phyloP scores from a whole-genome alignment of 2,797 vertebrate genomes.

The Pseudomugil gertrudae region DNA sequence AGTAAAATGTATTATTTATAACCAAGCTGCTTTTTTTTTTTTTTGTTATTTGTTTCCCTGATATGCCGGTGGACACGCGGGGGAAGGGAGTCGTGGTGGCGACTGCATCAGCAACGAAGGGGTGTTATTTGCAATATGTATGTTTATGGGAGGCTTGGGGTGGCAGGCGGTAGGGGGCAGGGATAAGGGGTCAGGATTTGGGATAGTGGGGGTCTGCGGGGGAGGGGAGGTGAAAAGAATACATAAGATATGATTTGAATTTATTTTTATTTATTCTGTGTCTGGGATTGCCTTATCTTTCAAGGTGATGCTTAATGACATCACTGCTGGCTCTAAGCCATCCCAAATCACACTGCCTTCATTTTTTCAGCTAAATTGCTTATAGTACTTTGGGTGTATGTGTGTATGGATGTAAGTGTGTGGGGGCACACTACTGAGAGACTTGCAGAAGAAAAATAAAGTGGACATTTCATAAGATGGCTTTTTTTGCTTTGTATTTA shows the following conservation, averaged over 20 bases:
- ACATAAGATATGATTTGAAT: constrained; percentile 83
- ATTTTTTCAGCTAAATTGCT: constrained; percentile 76
- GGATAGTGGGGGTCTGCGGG: constrained; percentile 67
- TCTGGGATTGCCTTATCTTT: constrained; percentile 76
- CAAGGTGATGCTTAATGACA: constrained; percentile 80
- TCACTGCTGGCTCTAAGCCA: constrained; percentile 77
- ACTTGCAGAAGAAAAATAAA: constrained; percentile 22
- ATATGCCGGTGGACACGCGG: constrained; percentile 72
- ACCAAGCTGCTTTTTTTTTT: constrained; percentile 67
- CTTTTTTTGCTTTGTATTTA: no score
- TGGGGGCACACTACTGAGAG: constrained; percentile 16
- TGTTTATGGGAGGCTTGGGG: constrained; percentile 45
- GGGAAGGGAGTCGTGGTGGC: constrained; percentile 57
- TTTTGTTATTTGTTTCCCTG: background rate
- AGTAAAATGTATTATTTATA: constrained; percentile 87
- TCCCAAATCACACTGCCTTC: constrained; percentile 77
- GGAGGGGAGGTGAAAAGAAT: constrained; percentile 80
- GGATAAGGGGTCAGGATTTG: constrained; percentile 78
- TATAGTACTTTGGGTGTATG: constrained; percentile 52
- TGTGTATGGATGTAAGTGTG: constrained; percentile 20
- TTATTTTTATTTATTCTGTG: constrained; percentile 84
- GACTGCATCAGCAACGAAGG: constrained; percentile 62
- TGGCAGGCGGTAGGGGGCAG: constrained; percentile 25
- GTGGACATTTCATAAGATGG: no score
- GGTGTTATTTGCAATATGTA: constrained; percentile 65